These are phyloP conservation scores for Odontomachus brunneus DNA, from an alignment of 1,140 invertebrate species.

Conservation along the genomic window DNA sequence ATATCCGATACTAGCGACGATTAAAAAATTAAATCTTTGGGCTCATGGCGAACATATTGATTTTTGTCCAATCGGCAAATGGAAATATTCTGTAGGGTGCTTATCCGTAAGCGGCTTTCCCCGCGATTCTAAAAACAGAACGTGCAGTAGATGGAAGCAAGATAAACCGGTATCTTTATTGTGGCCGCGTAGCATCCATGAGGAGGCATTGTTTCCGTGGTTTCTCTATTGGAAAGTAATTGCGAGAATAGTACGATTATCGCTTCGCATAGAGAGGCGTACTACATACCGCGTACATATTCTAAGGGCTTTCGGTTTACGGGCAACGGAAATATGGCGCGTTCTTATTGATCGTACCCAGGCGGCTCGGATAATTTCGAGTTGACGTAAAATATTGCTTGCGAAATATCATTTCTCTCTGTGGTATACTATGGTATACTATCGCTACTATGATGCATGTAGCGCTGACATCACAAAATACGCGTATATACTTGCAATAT, in stretches of 20 bases:
- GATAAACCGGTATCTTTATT: constrained; percentile 53
- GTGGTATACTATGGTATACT: constrained; percentile 1
- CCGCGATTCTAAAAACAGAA: constrained; percentile 30
- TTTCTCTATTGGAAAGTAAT: constrained; percentile 47
- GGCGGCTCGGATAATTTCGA: constrained; percentile 46
- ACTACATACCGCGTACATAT: constrained; percentile 20
- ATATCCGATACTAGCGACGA: constrained; percentile 36
- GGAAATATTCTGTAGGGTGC: constrained; percentile 49
- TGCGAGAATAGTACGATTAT: constrained; percentile 43
- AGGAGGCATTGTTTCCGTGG: constrained; percentile 25
- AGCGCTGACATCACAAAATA: constrained; percentile 2
- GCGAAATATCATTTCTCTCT: constrained; percentile 22
- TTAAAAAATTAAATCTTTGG: constrained; percentile 49
- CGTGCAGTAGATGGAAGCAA: constrained; percentile 34
- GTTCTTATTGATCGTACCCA: constrained; percentile 41
- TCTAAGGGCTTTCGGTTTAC: constrained; percentile 38
- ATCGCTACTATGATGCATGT: neutral
- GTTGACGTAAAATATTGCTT: constrained; percentile 28
- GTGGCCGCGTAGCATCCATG: neutral
- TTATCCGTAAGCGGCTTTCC: constrained; percentile 50
- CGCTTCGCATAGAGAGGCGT: constrained; percentile 3
- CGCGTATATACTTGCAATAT: neutral
- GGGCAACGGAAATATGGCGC: constrained; percentile 37
- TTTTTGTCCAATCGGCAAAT: constrained; percentile 51
- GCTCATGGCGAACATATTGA: constrained; percentile 44